These are phyloP conservation scores for Meda fulgida DNA, from an alignment of 2,797 vertebrate species.

Conservation along the genomic window DNA sequence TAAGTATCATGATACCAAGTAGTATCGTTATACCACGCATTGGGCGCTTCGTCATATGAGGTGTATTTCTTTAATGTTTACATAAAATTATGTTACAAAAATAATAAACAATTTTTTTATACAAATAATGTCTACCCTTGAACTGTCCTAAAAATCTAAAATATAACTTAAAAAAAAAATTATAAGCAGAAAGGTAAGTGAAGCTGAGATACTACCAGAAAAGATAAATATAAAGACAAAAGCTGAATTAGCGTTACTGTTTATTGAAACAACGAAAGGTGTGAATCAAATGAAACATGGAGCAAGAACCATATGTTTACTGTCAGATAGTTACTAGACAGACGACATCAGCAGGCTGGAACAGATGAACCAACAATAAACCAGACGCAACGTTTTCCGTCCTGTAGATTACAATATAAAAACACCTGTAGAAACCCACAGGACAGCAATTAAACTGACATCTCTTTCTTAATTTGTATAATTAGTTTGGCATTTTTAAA, in stretches of 20 bases:
- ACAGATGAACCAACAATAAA: slow-evolving; percentile 32
- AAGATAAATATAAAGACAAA: background rate
- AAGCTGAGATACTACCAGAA: background rate
- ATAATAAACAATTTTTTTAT: too few relatives aligned
- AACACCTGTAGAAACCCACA: slow-evolving; percentile 38
- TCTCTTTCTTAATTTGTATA: slow-evolving; percentile 42
- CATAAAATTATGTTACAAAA: too few relatives aligned
- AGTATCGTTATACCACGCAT: too few relatives aligned
- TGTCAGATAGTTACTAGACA: slow-evolving; percentile 56
- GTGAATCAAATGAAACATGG: slow-evolving; percentile 19
- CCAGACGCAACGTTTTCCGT: background rate
- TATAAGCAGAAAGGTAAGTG: background rate
- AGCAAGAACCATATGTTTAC: slow-evolving; percentile 16
- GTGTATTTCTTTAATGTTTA: too few relatives aligned
- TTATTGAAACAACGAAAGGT: slow-evolving; percentile 23
- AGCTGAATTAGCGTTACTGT: background rate
- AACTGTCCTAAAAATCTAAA: background rate
- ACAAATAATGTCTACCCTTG: background rate
- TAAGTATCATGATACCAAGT: too few relatives aligned
- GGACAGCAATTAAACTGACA: slow-evolving; percentile 37
- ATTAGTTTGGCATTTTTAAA: slow-evolving; percentile 64
- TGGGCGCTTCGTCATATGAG: too few relatives aligned
- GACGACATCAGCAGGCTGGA: slow-evolving; percentile 59
- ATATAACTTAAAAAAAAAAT: background rate
- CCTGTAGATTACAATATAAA: slow-evolving; percentile 27